phyloP scores from a whole-genome alignment of 1,140 invertebrate species.

The Lucilia cuprina region DNA sequence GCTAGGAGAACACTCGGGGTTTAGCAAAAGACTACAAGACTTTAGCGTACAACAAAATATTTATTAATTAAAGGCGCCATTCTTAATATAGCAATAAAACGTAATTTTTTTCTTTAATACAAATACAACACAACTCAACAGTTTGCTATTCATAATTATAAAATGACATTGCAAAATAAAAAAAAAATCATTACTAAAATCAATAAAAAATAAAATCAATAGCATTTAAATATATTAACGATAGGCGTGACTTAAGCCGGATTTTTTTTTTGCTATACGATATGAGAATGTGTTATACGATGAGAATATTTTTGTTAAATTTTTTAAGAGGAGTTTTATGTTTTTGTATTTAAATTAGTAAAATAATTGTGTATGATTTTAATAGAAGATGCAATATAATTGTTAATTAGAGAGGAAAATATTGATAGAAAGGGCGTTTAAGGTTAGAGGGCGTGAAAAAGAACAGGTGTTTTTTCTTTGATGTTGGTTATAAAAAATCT shows the following conservation, averaged over 20 bases:
- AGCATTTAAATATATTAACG: not conserved
- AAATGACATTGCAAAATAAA: not conserved
- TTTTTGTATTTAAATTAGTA: too few relatives aligned
- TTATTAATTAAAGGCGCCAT: conserved; percentile 17
- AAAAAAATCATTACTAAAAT: not conserved
- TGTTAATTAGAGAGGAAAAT: too few relatives aligned
- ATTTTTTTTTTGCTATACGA: not conserved
- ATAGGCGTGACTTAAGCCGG: conserved; percentile 13
- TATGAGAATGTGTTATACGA: too few relatives aligned
- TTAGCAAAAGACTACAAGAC: not conserved
- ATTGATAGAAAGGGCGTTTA: too few relatives aligned
- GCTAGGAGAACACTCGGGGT: not conserved
- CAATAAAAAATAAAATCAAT: not conserved
- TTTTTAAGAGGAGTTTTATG: too few relatives aligned
- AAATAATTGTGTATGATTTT: too few relatives aligned
- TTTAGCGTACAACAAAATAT: not conserved
- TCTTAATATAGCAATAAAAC: not conserved
- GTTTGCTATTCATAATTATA: not conserved
- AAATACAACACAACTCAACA: not conserved
- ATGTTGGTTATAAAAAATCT: too few relatives aligned
- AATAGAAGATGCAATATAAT: too few relatives aligned
- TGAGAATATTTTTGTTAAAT: too few relatives aligned
- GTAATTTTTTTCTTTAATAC: not conserved
- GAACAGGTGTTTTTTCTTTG: too few relatives aligned
- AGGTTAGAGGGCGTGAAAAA: too few relatives aligned